These are phyloP conservation scores for Actinernus sp. DNA, from an alignment of 92 coral and sea anemone species.

Conservation along the genomic window DNA sequence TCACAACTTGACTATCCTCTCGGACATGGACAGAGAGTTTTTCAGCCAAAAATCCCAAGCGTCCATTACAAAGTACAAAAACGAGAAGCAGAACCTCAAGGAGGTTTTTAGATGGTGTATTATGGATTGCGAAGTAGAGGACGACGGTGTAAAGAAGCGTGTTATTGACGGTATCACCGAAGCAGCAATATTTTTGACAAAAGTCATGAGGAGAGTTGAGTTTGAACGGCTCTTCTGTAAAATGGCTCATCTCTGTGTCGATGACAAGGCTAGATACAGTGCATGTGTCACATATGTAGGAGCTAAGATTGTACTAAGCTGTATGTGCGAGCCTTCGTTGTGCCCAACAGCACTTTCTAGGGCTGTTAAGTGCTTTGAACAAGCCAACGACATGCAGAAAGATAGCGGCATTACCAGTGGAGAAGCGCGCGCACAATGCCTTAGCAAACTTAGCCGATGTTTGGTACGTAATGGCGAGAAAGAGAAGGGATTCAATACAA, in stretches of 20 bases:
- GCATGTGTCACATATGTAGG: constrained; percentile 57
- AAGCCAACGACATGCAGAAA: constrained; percentile 16
- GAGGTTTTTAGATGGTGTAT: constrained; percentile 59
- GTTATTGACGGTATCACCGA: constrained; percentile 34
- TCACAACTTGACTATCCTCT: constrained; percentile 14
- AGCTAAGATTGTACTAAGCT: constrained; percentile 34
- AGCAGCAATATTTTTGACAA: constrained; percentile 43
- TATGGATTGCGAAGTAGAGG: background rate
- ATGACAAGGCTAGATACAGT: constrained; percentile 10
- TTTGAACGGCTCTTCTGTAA: constrained; percentile 45
- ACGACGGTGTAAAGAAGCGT: constrained; percentile 2
- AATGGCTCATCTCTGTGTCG: constrained; percentile 22
- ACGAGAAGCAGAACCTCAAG: constrained; percentile 55
- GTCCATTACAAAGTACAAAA: constrained; percentile 39
- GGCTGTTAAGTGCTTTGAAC: constrained; percentile 17
- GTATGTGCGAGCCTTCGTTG: constrained; percentile 58
- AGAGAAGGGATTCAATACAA: constrained; percentile 15
- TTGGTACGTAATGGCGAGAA: constrained; percentile 18
- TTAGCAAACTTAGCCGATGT: constrained; percentile 54
- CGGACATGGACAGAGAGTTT: constrained; percentile 24
- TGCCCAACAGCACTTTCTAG: too few species aligned
- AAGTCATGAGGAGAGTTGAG: constrained; percentile 45
- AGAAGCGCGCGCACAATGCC: constrained; percentile 31
- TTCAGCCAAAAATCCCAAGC: constrained; percentile 23
- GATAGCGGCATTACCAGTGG: background rate